Base-by-base conservation (phyloP, 2,113 vertebrate species). In the Limnothrissa miodon region DNA sequence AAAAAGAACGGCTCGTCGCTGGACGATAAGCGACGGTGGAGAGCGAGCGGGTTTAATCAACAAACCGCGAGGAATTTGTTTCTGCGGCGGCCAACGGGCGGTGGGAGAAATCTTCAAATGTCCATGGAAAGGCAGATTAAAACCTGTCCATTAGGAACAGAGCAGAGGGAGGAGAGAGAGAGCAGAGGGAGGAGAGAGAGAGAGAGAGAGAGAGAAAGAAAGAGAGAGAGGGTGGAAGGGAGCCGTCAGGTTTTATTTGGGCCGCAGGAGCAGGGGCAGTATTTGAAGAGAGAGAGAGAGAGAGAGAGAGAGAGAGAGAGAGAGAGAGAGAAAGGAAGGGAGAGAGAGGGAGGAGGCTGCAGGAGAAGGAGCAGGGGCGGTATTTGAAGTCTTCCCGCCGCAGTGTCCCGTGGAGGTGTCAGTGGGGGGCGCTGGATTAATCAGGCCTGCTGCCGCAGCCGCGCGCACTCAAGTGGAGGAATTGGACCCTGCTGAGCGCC, bases 31-130 rank as follows among this genome's bases (percentile, higher is more conserved):
- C 97, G 94, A 92, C 93, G 92, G 95, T 94, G 94, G 94, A 95
- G 95, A 95, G 95, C 94, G 95, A 92, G 92, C 90, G 90, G 96
- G 97, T 97, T 86, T 98, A 98, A 99, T 98, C 97, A 99, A 98
- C 98, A 99, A 99, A 99, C 97, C 95, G 83, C 87, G 94, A 97
- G 96, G 96, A 97, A 97, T 96, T 96, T 95, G 96, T 97, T 97
- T 98, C 95, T 96, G 96, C 93, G 0, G 79, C 91, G 92, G 97
- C 97, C 96, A 99, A 95, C 96, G 96, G 96, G 95, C 93, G 91
- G 95, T 95, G 96, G 96, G 95, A 96, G 95, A 99, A 98, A 97
- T 98, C 98, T 98, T 98, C 97, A 98, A 97, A 98, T 97, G 97
- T 97, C 96, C 96, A 74, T 78, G 42, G 84, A 86, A 93, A 94